These are phyloP conservation scores for Moxostoma hubbsi DNA, from an alignment of 2,797 vertebrate species.

Conservation along the genomic window DNA sequence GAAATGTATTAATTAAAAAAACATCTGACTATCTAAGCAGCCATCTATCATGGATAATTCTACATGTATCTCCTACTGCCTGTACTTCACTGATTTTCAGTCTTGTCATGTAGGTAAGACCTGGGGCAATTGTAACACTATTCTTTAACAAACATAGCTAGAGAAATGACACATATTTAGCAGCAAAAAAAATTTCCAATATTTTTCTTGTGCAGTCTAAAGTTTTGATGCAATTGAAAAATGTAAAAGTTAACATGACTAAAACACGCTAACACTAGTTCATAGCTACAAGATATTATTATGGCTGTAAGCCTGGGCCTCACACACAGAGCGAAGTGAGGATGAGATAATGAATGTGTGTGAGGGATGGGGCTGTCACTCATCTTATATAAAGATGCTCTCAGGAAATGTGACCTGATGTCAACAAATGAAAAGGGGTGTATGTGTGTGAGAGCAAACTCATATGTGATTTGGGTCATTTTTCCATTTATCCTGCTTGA, in stretches of 20 bases:
- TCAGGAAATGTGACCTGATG: slow-evolving; percentile 38
- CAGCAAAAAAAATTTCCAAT: neutral
- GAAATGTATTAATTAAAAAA: neutral
- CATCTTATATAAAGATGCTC: slow-evolving; percentile 28
- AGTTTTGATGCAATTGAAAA: neutral
- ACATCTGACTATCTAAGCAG: neutral
- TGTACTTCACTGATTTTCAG: slow-evolving; percentile 30
- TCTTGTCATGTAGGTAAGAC: slow-evolving; percentile 7
- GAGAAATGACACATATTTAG: slow-evolving; percentile 2
- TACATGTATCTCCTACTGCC: slow-evolving; percentile 4
- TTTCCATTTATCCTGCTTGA: slow-evolving; percentile 22
- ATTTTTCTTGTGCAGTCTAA: neutral
- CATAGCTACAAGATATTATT: too few relatives aligned
- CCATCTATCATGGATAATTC: slow-evolving; percentile 11
- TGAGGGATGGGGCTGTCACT: slow-evolving; percentile 37
- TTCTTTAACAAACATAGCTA: neutral
- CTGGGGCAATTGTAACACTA: neutral
- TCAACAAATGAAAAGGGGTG: slow-evolving; percentile 29
- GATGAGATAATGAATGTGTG: slow-evolving; percentile 2
- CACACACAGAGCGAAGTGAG: slow-evolving; percentile 9
- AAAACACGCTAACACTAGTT: neutral
- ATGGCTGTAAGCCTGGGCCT: neutral
- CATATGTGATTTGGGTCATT: slow-evolving; percentile 38
- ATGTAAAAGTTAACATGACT: neutral
- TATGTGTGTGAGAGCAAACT: slow-evolving; percentile 6